Base-by-base conservation (phyloP, 2,888 invertebrate species). In the Megamerina dolium region DNA sequence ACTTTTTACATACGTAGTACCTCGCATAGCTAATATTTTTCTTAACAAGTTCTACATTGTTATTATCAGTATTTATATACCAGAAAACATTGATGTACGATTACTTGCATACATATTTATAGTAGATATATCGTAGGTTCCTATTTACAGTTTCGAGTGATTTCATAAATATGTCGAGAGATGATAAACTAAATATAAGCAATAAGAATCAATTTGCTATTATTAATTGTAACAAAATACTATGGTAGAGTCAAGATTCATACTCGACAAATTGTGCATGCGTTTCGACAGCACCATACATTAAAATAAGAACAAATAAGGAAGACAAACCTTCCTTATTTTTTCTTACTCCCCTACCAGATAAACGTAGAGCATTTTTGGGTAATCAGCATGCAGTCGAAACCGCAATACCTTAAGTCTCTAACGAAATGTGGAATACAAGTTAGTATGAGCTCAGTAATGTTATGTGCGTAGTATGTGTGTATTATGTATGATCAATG, bases 351-450 rank as follows among this genome's bases (percentile, higher is more conserved):
- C 70, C 69, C 2, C 49, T 57, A 40, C 68, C 70, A 19, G 56
- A 57, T 18, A 61, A 66, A 44, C 51, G 62, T 5, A 67, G 59
- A 33, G 61, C 66, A 3, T 70, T 60, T 47, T 55, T 70, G 50
- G 68, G 68, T 43, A 70, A 70, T 57, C 65, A 62, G 43, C 61
- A 58, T 53, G 66, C 68, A 33, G 64, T 69, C 36, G 63, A 61
- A 35, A 63, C 77, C 54, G 77, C 79, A 64, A 78, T 83, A 70
- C 83, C 86, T 48, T 77, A 83, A 65, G 78, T 87, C 36, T 50
- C 56, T 47, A 55, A 58, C 55, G 86, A 85, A 68, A 75, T 79
- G 55, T 83, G 49, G 41, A 52, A 84, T 46, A 84, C 84, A 73
- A 85, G 85, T 85, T 77, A 82, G 85, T 85, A 78, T 61, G 23